These are phyloP conservation scores for Zoanthus sansibaricus DNA, from an alignment of 92 coral and sea anemone species.

Conservation along the genomic window DNA sequence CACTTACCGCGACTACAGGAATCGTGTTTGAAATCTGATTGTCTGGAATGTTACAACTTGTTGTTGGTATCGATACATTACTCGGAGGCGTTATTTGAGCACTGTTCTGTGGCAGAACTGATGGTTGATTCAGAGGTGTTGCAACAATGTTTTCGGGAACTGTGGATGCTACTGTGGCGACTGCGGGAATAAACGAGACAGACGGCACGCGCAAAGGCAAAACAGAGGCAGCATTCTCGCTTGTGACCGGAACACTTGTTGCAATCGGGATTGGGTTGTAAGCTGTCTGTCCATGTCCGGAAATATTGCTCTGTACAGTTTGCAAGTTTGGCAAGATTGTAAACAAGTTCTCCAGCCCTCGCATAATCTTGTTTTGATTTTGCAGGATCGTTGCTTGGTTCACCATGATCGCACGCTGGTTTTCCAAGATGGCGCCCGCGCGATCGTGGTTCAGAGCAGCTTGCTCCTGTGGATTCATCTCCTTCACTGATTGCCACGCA, in stretches of 20 bases:
- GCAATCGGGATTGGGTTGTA: conserved; percentile 34
- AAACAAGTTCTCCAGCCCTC: conserved; percentile 85
- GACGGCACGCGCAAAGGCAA: conserved; percentile 42
- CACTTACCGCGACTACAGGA: not conserved
- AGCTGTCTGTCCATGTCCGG: conserved; percentile 5
- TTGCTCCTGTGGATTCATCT: conserved; percentile 80
- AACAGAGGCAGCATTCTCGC: conserved; percentile 2
- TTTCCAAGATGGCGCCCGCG: conserved; percentile 98
- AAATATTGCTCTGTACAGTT: conserved; percentile 23
- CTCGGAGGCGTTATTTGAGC: conserved; percentile 19
- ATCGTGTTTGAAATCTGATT: not conserved
- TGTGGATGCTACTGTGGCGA: conserved; percentile 21
- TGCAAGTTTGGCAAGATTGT: conserved; percentile 75
- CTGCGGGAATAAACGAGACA: conserved; percentile 51
- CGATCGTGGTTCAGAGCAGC: conserved; percentile 78
- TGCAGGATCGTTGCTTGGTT: conserved; percentile 92
- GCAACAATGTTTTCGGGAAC: conserved; percentile 43
- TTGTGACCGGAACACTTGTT: conserved; percentile 18
- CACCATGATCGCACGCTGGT: conserved; percentile 97
- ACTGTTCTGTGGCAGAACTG: conserved; percentile 23
- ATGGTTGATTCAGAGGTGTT: conserved; percentile 26
- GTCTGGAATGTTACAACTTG: conserved; percentile 33
- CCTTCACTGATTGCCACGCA: conserved; percentile 26
- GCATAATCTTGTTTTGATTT: conserved; percentile 91
- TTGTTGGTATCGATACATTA: conserved; percentile 12